Percentiles rank a stretch among this genome's conserved stretches.
These are phyloP conservation scores for Halcyon malimbica DNA, from an alignment of 2,113 vertebrate genomes.

Conservation along the genomic window DNA sequence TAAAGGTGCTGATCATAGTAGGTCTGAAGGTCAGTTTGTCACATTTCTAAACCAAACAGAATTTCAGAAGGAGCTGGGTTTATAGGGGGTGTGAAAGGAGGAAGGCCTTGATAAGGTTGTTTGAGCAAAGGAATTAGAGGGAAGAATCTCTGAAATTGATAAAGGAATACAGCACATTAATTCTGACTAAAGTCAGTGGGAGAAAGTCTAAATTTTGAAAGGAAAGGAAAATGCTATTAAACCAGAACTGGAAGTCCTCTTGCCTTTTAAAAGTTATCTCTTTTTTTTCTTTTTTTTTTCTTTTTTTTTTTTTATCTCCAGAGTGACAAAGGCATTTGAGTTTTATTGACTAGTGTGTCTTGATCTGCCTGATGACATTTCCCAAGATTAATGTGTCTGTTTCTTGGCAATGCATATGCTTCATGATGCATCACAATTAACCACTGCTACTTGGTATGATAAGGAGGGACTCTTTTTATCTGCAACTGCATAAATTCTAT, in stretches of 20 bases:
- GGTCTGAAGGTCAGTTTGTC: neutral
- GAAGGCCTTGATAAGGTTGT: neutral
- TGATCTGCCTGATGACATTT: constrained; percentile 48
- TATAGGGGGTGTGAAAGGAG: neutral
- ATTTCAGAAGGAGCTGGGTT: neutral
- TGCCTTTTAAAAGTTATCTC: neutral
- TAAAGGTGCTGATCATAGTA: neutral
- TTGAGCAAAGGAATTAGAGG: neutral
- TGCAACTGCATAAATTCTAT: constrained; percentile 15
- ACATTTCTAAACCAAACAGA: neutral
- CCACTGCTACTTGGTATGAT: constrained; percentile 17
- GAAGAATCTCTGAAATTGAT: neutral
- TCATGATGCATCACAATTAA: constrained; percentile 57
- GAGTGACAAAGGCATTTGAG: constrained; percentile 39
- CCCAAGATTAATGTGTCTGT: constrained; percentile 60
- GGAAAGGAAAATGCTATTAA: neutral
- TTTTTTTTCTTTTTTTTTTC: neutral
- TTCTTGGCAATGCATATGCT: constrained; percentile 8
- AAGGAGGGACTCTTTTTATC: constrained; percentile 21
- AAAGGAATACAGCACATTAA: neutral
- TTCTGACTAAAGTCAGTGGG: neutral
- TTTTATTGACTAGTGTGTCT: constrained; percentile 61
- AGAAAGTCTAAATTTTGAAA: neutral
- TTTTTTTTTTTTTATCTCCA: neutral
- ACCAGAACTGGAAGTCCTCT: neutral